phyloP scores from a whole-genome alignment of 2,113 vertebrate genomes.

The Gopherus evgoodei region DNA sequence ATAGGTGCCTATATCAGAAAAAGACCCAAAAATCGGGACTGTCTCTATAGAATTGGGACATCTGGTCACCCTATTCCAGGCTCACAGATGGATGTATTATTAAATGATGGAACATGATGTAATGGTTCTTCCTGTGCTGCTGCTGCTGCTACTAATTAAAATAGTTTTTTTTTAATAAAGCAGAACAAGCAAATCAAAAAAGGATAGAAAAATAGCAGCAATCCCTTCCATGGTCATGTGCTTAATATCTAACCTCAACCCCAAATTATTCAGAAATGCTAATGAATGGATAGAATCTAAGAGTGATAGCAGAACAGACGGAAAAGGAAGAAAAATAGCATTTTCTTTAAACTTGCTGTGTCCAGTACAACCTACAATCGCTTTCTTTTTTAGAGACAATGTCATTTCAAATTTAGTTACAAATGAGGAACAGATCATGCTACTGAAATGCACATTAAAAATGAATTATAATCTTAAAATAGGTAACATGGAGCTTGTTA shows the following conservation, averaged over 20 bases:
- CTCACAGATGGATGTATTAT: no score
- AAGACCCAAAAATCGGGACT: no score
- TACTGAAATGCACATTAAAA: slow-evolving; percentile 52
- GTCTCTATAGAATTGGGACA: no score
- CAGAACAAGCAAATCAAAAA: no score
- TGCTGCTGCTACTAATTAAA: no score
- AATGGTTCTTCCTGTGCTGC: no score
- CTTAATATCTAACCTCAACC: background rate
- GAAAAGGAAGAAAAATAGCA: background rate
- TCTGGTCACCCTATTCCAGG: no score
- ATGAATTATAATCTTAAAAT: slow-evolving; percentile 70
- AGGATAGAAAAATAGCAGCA: no score
- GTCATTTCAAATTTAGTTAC: slow-evolving; percentile 67
- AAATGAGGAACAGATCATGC: slow-evolving; percentile 53
- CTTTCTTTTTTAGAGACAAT: background rate
- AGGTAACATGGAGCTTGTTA: slow-evolving; percentile 43
- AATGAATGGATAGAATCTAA: slow-evolving; percentile 34
- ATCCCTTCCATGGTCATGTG: background rate
- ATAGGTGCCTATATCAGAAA: no score
- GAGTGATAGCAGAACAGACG: slow-evolving; percentile 34
- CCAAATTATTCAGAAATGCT: background rate
- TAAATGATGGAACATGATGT: no score
- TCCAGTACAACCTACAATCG: slow-evolving; percentile 35
- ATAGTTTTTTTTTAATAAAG: no score
- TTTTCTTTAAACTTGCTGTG: slow-evolving; percentile 48